Conservation (phyloP, 2,797 vertebrate genomes). For the Meriones psammophilus region DNA sequence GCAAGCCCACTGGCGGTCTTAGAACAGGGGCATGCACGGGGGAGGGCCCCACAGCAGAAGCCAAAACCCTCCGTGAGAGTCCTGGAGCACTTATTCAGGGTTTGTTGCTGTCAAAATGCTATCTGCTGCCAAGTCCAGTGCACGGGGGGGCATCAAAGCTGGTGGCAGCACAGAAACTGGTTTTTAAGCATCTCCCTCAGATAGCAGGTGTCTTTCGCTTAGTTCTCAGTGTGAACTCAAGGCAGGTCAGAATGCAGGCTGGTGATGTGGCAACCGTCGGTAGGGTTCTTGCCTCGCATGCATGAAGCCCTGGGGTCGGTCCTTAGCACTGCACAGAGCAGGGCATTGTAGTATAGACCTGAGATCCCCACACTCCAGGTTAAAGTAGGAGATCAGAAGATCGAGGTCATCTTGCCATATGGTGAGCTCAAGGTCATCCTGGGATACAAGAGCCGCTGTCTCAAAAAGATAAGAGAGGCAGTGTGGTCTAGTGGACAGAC, state of each 20-base stretch:
- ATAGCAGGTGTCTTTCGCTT: neutral
- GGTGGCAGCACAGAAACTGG: neutral
- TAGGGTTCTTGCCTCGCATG: neutral
- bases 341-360: neutral
- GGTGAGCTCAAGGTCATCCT: neutral
- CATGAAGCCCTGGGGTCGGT: neutral
- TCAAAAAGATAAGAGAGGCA: neutral
- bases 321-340: neutral
- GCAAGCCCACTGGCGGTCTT: neutral
- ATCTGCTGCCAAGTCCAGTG: neutral
- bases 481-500: fast-evolving
- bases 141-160: fast-evolving
- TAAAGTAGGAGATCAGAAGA: neutral
- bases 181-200: neutral
- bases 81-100: neutral
- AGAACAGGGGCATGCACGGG: fast-evolving
- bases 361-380: neutral
- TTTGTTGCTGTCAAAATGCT: neutral
- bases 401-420: neutral
- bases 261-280: neutral
- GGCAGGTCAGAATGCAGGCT: neutral
- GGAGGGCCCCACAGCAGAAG: fast-evolving
- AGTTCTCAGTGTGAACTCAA: neutral
- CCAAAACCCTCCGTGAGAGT: neutral
- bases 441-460: neutral